These are phyloP conservation scores for Terebella lapidaria DNA, from an alignment of 2,888 invertebrate species.

Conservation along the genomic window DNA sequence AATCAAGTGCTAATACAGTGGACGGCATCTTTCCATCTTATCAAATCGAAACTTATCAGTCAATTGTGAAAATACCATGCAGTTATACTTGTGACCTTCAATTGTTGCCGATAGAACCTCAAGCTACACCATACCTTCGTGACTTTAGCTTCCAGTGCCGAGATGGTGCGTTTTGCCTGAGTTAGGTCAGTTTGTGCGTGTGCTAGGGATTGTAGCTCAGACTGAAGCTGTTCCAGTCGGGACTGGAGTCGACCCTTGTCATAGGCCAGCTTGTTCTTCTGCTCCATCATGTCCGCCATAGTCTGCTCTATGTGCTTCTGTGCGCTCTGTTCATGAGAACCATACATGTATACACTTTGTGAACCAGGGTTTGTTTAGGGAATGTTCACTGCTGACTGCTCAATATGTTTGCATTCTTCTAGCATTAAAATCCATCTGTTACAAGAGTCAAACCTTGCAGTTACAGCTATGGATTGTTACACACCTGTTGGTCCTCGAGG, in stretches of 20 bases:
- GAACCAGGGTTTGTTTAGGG: background rate
- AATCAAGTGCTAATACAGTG: too few species aligned
- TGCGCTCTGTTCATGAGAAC: slow-evolving; percentile 29
- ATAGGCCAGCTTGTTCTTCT: slow-evolving; percentile 48
- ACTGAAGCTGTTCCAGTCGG: slow-evolving; percentile 71
- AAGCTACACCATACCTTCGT: slow-evolving; percentile 33
- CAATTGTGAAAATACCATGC: too few species aligned
- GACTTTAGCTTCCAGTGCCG: slow-evolving; percentile 35
- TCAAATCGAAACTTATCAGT: too few species aligned
- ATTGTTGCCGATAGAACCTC: too few species aligned
- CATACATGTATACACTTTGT: background rate
- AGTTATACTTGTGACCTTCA: too few species aligned
- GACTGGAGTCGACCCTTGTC: slow-evolving; percentile 54
- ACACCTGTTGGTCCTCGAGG: slow-evolving; percentile 42
- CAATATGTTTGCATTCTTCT: too few species aligned
- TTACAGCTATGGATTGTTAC: too few species aligned
- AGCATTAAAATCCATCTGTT: too few species aligned
- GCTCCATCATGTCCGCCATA: slow-evolving; percentile 44
- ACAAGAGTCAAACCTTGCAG: too few species aligned
- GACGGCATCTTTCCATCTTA: too few species aligned
- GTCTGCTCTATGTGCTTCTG: slow-evolving; percentile 39
- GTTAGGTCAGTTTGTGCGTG: slow-evolving; percentile 48
- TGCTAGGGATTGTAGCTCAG: slow-evolving; percentile 76
- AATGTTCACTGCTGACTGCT: too few species aligned
- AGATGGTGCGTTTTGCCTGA: slow-evolving; percentile 31